These are phyloP conservation scores for Psix sp. DNA, from an alignment of 1,140 invertebrate genomes.

Conservation along the genomic window DNA sequence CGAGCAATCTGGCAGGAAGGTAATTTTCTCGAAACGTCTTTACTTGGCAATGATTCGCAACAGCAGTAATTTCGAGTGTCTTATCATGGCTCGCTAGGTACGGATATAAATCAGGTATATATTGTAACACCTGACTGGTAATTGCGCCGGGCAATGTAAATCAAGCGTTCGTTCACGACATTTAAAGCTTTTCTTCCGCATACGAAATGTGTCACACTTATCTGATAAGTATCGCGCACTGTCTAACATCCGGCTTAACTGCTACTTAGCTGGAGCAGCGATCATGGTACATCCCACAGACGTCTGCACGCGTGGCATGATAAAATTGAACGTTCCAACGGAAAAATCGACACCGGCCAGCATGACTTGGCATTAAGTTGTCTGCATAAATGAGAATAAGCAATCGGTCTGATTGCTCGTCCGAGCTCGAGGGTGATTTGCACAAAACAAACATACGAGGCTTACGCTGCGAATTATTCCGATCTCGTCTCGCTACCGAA, in stretches of 20 bases:
- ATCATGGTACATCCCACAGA: constrained; percentile 50
- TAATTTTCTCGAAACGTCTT: constrained; percentile 15
- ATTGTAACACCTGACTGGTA: constrained; percentile 36
- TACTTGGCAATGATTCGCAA: constrained; percentile 3
- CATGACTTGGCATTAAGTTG: constrained; percentile 53
- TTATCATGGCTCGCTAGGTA: constrained; percentile 2
- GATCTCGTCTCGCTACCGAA: no score
- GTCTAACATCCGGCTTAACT: constrained; percentile 57
- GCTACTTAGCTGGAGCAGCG: constrained; percentile 52
- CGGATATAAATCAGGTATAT: constrained; percentile 36
- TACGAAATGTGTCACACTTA: constrained; percentile 53
- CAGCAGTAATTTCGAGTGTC: constrained; percentile 12
- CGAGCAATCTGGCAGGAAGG: neutral
- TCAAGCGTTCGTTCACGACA: constrained; percentile 19
- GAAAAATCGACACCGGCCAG: constrained; percentile 47
- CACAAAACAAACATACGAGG: constrained; percentile 43
- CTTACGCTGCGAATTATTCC: constrained; percentile 37
- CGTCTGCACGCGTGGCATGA: constrained; percentile 38
- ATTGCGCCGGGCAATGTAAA: constrained; percentile 38
- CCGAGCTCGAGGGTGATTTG: constrained; percentile 25
- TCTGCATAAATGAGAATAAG: constrained; percentile 52
- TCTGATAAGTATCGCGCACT: constrained; percentile 54
- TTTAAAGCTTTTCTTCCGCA: constrained; percentile 12
- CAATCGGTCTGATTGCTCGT: constrained; percentile 38
- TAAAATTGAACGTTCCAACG: constrained; percentile 47